These are phyloP conservation scores for Athrips mouffetella DNA, from an alignment of 2,888 invertebrate species.

Conservation along the genomic window DNA sequence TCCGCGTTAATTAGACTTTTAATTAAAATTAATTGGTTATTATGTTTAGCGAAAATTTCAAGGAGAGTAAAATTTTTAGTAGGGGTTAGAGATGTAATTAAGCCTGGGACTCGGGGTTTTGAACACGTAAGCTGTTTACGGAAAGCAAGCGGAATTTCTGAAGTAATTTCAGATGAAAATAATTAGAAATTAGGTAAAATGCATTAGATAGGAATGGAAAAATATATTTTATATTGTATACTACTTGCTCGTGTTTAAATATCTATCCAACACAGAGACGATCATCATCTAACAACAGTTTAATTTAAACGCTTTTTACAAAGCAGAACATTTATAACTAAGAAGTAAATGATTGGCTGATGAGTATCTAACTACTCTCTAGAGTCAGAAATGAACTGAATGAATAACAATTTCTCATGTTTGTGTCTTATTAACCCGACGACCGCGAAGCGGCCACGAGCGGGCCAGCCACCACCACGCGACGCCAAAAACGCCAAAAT, in stretches of 20 bases:
- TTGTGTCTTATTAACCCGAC: constrained; percentile 42
- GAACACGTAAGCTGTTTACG: constrained; percentile 15
- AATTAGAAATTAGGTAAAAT: background rate
- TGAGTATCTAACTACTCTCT: too few species aligned
- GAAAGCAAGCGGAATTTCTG: background rate
- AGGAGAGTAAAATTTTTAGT: constrained; percentile 42
- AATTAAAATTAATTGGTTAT: constrained; percentile 72
- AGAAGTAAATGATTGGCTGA: too few species aligned
- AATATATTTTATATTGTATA: too few species aligned
- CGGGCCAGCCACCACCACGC: constrained; percentile 35
- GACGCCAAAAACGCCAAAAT: constrained; percentile 67
- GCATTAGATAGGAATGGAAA: too few species aligned
- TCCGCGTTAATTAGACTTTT: constrained; percentile 66
- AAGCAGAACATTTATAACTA: too few species aligned
- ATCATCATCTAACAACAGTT: too few species aligned
- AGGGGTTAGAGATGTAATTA: constrained; percentile 11
- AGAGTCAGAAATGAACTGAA: too few species aligned
- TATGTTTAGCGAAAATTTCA: constrained; percentile 47
- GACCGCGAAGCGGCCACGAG: constrained; percentile 37
- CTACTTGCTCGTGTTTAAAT: too few species aligned
- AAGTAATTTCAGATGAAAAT: background rate
- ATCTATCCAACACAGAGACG: too few species aligned
- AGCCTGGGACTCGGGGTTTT: constrained; percentile 29
- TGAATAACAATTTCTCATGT: too few species aligned
- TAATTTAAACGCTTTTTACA: too few species aligned